Evolutionary conservation across 2,888 invertebrate species (phyloP), one percentile per base, ranked within the genome.

Genomic region (Brachylomia viminalis): DNA sequence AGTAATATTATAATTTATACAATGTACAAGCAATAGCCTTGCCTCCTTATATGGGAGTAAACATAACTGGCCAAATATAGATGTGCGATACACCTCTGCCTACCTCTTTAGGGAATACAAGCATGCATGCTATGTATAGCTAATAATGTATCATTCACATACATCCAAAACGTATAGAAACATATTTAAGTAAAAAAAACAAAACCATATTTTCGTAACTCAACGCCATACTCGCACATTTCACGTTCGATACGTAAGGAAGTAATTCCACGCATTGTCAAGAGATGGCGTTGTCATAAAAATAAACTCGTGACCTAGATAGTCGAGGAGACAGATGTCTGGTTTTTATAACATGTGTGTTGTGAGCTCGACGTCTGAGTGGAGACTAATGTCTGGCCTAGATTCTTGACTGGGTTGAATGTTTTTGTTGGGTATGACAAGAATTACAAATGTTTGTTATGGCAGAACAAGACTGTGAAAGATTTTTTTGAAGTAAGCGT

Each of bases 211-310:
- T 7, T 4, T 30, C 0, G 13, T 15, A 27, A 30, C 3, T 2
- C 30, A 61, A 2, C 42, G 13, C 56, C 54, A 56, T 59, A 49
- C 33, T 56, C 27, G 49, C 27, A 13, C 69, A 38, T 17, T 0
- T 3, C 78, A 68, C 79, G 84, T 45, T 67, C 61, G 76, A 52
- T 77, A 10, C 7, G 5, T 62, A 52, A 58, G 71, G 71, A 74
- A 84, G 80, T 79, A 69, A 83, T 83, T 72, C 84, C 6, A 7
- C 6, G 13, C 17, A 30, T 20, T 62, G 58, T 49, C 84, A 81
- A 81, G 62, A 87, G 87, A 89, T 87, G 87, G 87, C 87, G 83
- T 62, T 83, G 71, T 77, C 11, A 49, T 75, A 86, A 81, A 88
- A 66, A 78, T 75, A 49, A 56, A 49, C 52, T 20, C 23, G 13